A percentile compares a stretch with the other conserved stretches of the same genome.
These are phyloP conservation scores for Clarias batrachus DNA, from an alignment of 2,113 vertebrate genomes.

Conservation along the genomic window DNA sequence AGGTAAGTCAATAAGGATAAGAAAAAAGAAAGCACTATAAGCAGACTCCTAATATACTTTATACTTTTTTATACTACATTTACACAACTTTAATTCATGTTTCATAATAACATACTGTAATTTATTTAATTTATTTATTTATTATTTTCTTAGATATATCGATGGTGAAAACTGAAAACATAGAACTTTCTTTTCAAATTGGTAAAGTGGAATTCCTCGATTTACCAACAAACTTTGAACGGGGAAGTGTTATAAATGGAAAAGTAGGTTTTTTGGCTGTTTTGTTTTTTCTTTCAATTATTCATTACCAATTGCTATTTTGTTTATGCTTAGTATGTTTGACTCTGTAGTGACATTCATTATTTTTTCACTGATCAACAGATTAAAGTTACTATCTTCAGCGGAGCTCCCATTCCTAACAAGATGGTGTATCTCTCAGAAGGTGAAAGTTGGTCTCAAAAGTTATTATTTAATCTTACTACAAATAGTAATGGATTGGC, in stretches of 20 bases:
- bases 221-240: slow-evolving; percentile 59
- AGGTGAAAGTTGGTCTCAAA: slow-evolving; percentile 21
- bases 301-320: background rate
- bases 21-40: background rate
- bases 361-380: slow-evolving; percentile 29
- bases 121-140: background rate
- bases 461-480: slow-evolving; percentile 59
- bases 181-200: slow-evolving; percentile 59
- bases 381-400: slow-evolving; percentile 60
- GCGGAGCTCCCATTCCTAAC: slow-evolving; percentile 51
- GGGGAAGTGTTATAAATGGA: slow-evolving; percentile 55
- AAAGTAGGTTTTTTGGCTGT: slow-evolving; percentile 60
- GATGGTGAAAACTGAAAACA: background rate
- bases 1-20: slow-evolving; percentile 48
- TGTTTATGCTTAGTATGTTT: background rate
- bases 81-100: background rate
- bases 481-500: slow-evolving; percentile 63
- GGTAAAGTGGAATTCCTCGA: slow-evolving; percentile 66
- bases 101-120: background rate
- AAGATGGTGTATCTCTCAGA: slow-evolving; percentile 54
- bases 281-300: background rate
- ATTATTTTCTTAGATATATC: background rate
- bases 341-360: background rate
- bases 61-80: background rate
- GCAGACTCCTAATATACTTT: background rate